These are phyloP conservation scores for Scaptodrosophila lebanonensis DNA, from an alignment of 1,140 invertebrate species.

Conservation along the genomic window DNA sequence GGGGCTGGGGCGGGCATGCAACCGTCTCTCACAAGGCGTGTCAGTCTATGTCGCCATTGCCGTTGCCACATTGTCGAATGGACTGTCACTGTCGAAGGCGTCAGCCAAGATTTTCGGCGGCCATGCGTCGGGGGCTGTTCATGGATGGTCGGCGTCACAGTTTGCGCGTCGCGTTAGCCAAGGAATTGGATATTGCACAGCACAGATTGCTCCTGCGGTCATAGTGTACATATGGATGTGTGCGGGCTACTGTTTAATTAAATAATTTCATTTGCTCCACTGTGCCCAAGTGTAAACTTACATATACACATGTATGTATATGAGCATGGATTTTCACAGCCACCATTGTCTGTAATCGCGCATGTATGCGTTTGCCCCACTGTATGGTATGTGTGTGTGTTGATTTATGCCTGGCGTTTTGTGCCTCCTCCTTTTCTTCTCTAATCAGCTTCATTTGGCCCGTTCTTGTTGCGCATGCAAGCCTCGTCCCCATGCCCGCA, in stretches of 20 bases:
- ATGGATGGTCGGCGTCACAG: slow-evolving; percentile 67
- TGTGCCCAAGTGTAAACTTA: no score
- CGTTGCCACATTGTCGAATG: no score
- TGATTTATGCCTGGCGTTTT: slow-evolving; percentile 56
- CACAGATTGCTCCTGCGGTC: no score
- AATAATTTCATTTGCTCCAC: no score
- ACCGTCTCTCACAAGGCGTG: no score
- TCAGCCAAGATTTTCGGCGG: slow-evolving; percentile 51
- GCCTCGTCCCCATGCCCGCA: slow-evolving; percentile 1
- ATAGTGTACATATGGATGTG: no score
- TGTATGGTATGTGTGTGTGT: slow-evolving; percentile 13
- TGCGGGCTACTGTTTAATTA: no score
- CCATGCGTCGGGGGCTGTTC: slow-evolving; percentile 1
- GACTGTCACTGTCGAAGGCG: slow-evolving; percentile 53
- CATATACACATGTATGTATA: no score
- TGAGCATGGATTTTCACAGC: no score
- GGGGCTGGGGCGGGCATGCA: no score
- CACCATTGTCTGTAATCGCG: slow-evolving; percentile 22
- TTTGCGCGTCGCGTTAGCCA: slow-evolving; percentile 43
- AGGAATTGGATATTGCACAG: slow-evolving; percentile 11
- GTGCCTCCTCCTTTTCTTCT: slow-evolving; percentile 19
- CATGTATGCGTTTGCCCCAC: slow-evolving; percentile 34
- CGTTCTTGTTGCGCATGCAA: no score
- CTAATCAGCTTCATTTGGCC: slow-evolving; percentile 38
- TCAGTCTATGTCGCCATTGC: slow-evolving; percentile 57